phyloP scores from a whole-genome alignment of 2,888 invertebrate species.

The Agrotis clavis region DNA sequence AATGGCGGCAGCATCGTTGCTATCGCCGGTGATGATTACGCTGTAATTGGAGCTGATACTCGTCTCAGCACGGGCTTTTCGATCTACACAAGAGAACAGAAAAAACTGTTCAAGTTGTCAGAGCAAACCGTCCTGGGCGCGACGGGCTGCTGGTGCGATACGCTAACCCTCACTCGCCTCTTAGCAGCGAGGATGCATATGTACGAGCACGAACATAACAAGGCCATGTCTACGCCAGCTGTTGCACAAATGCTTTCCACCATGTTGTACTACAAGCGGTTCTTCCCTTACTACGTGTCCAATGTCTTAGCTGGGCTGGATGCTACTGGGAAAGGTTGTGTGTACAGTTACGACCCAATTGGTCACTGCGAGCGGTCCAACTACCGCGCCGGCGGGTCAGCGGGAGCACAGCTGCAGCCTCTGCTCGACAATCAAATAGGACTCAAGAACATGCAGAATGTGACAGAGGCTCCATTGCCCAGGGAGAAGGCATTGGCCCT shows the following conservation, averaged over 20 bases:
- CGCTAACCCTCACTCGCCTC: conserved; percentile 96
- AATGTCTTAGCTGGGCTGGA: conserved; percentile 98
- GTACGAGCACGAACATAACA: conserved; percentile 98
- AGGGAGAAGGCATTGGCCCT: conserved; percentile 96
- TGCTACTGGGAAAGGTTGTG: conserved; percentile 97
- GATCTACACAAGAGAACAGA: conserved; percentile 97
- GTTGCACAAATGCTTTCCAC: conserved; percentile 99
- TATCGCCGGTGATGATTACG: conserved; percentile 98
- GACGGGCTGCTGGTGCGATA: conserved; percentile 99
- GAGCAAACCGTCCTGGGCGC: conserved; percentile 97
- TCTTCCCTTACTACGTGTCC: conserved; percentile 99
- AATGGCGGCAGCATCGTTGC: conserved; percentile 97
- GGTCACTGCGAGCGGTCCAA: conserved; percentile 97
- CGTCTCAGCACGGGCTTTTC: conserved; percentile 97
- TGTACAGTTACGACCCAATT: conserved; percentile 99
- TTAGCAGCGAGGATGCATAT: conserved; percentile 97
- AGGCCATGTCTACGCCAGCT: conserved; percentile 97
- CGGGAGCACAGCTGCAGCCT: conserved; percentile 97
- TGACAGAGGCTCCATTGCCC: conserved; percentile 92
- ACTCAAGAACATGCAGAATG: conserved; percentile 96
- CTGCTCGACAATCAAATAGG: conserved; percentile 99
- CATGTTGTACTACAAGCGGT: conserved; percentile 98
- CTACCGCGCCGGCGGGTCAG: conserved; percentile 97
- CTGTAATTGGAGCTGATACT: conserved; percentile 98
- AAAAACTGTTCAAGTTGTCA: conserved; percentile 96